These are phyloP conservation scores for Harpagoxenus sublaevis DNA, from an alignment of 2,888 invertebrate species.

Conservation along the genomic window DNA sequence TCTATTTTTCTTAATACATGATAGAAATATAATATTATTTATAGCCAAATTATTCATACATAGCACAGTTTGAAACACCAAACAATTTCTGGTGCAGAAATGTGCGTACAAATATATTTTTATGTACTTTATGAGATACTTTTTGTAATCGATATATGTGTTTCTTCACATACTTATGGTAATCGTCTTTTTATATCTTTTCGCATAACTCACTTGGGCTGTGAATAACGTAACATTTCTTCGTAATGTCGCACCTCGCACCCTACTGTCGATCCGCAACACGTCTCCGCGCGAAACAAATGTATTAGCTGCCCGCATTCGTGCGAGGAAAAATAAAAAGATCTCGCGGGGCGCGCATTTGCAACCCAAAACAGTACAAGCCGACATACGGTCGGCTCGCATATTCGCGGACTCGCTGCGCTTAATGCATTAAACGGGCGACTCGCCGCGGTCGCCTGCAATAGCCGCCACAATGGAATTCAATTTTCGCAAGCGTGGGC, in stretches of 20 bases:
- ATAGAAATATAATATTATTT: neutral
- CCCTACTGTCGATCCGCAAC: neutral
- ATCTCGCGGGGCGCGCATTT: neutral
- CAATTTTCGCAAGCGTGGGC: slow-evolving; percentile 44
- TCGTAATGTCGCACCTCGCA: neutral
- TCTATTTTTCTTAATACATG: slow-evolving; percentile 5
- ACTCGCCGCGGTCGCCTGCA: slow-evolving; percentile 36
- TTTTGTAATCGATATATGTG: neutral
- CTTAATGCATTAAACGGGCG: slow-evolving; percentile 40
- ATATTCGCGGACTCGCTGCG: slow-evolving; percentile 19
- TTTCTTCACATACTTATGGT: neutral
- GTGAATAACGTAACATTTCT: neutral
- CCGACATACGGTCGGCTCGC: slow-evolving; percentile 20
- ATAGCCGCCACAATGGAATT: slow-evolving; percentile 43
- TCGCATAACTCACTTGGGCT: neutral
- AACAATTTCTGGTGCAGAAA: neutral
- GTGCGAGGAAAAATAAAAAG: neutral
- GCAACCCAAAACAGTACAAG: slow-evolving; percentile 46
- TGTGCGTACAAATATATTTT: neutral
- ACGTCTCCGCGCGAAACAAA: neutral
- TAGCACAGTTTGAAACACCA: neutral
- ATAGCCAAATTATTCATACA: neutral
- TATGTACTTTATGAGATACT: neutral
- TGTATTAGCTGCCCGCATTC: neutral
- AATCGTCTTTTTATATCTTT: neutral